Evolutionary conservation across 2,113 vertebrate species (phyloP).

Genomic region (Jaculus jaculus): DNA sequence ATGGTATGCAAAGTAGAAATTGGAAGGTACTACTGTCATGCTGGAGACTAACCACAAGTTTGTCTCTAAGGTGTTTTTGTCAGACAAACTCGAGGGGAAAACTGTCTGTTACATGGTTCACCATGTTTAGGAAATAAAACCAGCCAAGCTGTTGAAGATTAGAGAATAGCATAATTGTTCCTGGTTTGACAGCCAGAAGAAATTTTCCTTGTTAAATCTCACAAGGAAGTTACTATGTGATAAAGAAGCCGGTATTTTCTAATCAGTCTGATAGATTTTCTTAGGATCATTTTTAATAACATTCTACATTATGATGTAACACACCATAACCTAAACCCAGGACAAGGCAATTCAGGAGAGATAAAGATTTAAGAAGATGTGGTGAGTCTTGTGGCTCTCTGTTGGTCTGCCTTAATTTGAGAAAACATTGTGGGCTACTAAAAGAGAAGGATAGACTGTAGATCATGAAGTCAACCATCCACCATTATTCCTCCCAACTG

Average conservation of each 20-base stretch:
- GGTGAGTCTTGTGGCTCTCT: constrained; percentile 55
- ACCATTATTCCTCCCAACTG: constrained; percentile 49
- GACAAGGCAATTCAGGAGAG: constrained; percentile 42
- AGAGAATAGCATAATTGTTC: constrained; percentile 71
- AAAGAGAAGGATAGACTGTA: constrained; percentile 51
- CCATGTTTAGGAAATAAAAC: constrained; percentile 71
- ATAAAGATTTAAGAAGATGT: constrained; percentile 44
- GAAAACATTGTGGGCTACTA: constrained; percentile 64
- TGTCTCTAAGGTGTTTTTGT: constrained; percentile 68
- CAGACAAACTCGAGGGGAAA: constrained; percentile 60
- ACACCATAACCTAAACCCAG: constrained; percentile 52
- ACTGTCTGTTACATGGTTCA: constrained; percentile 41
- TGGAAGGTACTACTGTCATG: constrained; percentile 22
- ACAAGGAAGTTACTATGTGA: constrained; percentile 75
- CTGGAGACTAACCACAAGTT: constrained; percentile 62
- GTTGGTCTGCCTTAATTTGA: constrained; percentile 57
- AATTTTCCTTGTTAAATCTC: constrained; percentile 70
- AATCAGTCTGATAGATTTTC: constrained; percentile 51
- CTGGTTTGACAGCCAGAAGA: constrained; percentile 69
- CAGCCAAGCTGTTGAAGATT: constrained; percentile 66
- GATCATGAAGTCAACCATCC: constrained; percentile 15
- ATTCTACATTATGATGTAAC: constrained; percentile 58
- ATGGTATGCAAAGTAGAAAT: constrained; percentile 52
- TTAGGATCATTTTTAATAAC: constrained; percentile 50
- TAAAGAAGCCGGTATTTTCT: constrained; percentile 66